phyloP scores from a whole-genome alignment of 2,888 invertebrate genomes.

The Cyaniris semiargus region DNA sequence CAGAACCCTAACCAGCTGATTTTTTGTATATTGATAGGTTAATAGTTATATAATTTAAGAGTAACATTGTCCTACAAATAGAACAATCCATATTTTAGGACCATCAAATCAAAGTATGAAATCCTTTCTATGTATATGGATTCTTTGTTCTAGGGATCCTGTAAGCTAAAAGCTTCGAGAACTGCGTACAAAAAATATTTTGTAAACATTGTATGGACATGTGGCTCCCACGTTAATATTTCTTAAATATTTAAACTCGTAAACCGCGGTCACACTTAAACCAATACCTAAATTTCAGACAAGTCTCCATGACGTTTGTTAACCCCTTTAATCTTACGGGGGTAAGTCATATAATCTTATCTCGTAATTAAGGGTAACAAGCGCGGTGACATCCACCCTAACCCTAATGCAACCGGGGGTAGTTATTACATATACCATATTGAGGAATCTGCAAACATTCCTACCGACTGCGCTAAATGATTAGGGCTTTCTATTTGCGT shows the following conservation, averaged over 20 bases:
- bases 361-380: conserved; percentile 21
- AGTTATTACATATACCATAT: conserved; percentile 8
- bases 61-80: no score
- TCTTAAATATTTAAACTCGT: not conserved
- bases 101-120: no score
- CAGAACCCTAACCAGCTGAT: no score
- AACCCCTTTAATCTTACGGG: conserved; percentile 8
- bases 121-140: no score
- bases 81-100: no score
- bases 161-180: not conserved
- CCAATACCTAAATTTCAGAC: conserved; percentile 1
- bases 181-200: not conserved
- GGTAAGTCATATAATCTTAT: conserved; percentile 14
- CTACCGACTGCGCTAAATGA: not conserved
- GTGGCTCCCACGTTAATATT: not conserved
- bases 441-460: conserved; percentile 7
- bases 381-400: conserved; percentile 11
- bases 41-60: no score
- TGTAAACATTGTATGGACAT: not conserved
- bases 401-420: conserved; percentile 12
- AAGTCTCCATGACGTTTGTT: conserved; percentile 16
- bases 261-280: not conserved
- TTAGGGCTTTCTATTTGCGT: not conserved
- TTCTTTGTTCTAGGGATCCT: no score
- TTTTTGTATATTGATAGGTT: no score